Evolutionary conservation across 2,113 vertebrate species (phyloP).

Genomic region (Colaptes auratus): DNA sequence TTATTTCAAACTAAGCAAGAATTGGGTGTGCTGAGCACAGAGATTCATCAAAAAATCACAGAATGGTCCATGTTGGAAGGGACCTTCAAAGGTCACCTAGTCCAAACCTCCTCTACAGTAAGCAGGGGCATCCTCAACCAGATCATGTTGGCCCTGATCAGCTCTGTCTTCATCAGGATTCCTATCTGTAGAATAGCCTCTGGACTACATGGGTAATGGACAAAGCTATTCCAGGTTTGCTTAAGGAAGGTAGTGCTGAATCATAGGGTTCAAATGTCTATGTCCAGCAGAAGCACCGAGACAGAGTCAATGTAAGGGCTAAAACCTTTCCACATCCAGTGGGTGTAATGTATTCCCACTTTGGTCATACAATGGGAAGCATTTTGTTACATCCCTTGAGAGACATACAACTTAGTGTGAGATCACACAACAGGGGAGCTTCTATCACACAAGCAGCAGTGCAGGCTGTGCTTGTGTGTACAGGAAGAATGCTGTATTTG

Average conservation of each 20-base stretch:
- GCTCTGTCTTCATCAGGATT: background rate
- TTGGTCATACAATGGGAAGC: background rate
- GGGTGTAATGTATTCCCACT: background rate
- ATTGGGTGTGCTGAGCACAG: background rate
- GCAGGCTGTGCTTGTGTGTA: fast-evolving
- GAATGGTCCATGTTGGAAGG: too few relatives aligned
- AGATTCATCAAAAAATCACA: too few relatives aligned
- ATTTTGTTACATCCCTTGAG: background rate
- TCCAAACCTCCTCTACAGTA: too few relatives aligned
- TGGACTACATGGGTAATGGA: background rate
- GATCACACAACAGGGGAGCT: fast-evolving
- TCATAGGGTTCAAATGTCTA: background rate
- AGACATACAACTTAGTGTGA: background rate
- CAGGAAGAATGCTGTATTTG: background rate
- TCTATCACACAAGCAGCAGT: fast-evolving
- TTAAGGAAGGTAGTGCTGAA: background rate
- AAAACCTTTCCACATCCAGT: background rate
- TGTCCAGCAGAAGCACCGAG: background rate
- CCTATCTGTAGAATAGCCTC: background rate
- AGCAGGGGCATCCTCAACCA: too few relatives aligned
- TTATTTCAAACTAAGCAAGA: background rate
- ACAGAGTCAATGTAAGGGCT: background rate
- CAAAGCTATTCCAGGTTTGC: background rate
- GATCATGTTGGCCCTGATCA: too few relatives aligned
- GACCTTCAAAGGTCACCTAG: too few relatives aligned